Evolutionary conservation across 1,140 invertebrate genomes (phyloP).

Genomic region (Bombus polaris): DNA sequence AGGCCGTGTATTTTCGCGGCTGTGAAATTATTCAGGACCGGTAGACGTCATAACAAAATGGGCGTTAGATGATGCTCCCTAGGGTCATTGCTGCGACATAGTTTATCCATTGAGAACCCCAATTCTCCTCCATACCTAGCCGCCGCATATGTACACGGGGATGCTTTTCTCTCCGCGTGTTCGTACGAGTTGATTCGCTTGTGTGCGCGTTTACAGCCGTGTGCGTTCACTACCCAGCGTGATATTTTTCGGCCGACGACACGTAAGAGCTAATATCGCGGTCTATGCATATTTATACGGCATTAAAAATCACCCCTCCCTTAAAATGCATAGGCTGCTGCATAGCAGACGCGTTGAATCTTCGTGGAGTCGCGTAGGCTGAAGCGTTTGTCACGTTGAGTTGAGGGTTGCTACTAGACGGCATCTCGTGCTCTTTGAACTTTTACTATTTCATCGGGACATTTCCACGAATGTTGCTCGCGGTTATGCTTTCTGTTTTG

Average conservation of each 20-base stretch:
- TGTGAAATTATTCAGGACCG: constrained; percentile 73
- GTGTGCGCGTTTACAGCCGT: background rate
- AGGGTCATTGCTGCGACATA: constrained; percentile 79
- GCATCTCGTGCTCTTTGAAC: constrained; percentile 28
- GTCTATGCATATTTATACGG: constrained; percentile 83
- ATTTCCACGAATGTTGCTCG: background rate
- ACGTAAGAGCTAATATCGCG: constrained; percentile 82
- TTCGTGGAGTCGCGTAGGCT: constrained; percentile 58
- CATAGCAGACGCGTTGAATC: constrained; percentile 71
- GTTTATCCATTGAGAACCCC: constrained; percentile 82
- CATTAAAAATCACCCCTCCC: constrained; percentile 82
- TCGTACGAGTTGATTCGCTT: constrained; percentile 26
- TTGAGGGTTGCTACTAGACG: constrained; percentile 1
- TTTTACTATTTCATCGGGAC: constrained; percentile 41
- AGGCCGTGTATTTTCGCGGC: constrained; percentile 28
- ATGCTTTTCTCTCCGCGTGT: constrained; percentile 58
- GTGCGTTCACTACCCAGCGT: constrained; percentile 61
- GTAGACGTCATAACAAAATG: constrained; percentile 81
- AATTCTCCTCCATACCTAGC: constrained; percentile 57
- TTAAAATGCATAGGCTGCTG: constrained; percentile 80
- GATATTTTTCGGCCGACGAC: constrained; percentile 76
- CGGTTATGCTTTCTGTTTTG: too few species aligned
- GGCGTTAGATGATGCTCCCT: constrained; percentile 82
- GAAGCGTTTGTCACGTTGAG: constrained; percentile 41
- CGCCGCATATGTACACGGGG: constrained; percentile 58